Base-by-base conservation (phyloP, 2,797 vertebrate genomes). In the Coranthus polyacanthus region DNA sequence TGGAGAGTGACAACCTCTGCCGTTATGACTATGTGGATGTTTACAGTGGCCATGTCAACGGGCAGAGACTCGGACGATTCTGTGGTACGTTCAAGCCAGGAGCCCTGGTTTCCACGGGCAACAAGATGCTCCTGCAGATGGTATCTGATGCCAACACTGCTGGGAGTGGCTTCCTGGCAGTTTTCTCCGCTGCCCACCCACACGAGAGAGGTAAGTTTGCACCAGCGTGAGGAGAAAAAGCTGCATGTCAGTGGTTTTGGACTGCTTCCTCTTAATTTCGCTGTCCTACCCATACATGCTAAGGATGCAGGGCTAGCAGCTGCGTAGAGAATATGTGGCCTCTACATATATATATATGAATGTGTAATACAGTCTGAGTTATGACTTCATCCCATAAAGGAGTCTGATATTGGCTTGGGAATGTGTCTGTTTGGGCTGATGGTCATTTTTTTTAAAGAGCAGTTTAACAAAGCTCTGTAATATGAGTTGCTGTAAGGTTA, bases 101-200 rank as follows among this genome's bases (percentile, higher is more conserved):
- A 0, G 95, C 96, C 34, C 94, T 99, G 1, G 96, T 99, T 45
- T 96, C 98, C 87, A 96, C 91, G 1, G 91, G 94, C 89, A 99
- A 99, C 92, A 99, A 97, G 92, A 99, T 99, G 97, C 85, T 97
- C 82, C 91, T 99, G 64, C 96, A 98, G 90, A 99, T 99, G 98
- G 91, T 97, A 64, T 98, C 98, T 0, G 98, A 99, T 26, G 97
- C 97, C 80, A 99, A 99, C 79, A 99, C 97, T 0, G 97, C 97
- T 26, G 97, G 98, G 50, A 98, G 94, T 41, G 98, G 98, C 63
- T 99, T 99, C 88, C 92, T 99, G 82, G 95, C 97, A 0, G 95
- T 94, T 83, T 99, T 95, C 89, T 96, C 96, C n/a, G 95, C 97
- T 12, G 95, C 95, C 41, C 93, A 96, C 73, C 95, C 97, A 16